A percentile compares a stretch with the other conserved stretches of the same genome.
Conservation (phyloP, 2,113 vertebrate species). For the Pterocles gutturalis region DNA sequence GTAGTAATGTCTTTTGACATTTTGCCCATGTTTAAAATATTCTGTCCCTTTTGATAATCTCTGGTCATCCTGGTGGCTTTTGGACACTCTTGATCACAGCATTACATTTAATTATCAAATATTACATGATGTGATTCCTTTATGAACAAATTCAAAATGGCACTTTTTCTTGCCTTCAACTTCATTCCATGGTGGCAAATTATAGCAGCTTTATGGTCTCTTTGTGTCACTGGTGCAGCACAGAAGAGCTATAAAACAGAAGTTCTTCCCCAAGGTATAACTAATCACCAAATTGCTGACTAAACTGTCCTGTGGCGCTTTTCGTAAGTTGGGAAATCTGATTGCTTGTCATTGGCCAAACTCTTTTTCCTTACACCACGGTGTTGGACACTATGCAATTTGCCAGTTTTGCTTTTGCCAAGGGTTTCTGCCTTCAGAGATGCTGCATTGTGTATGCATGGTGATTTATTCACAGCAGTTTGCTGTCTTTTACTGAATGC, state of each 20-base stretch:
- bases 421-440: background rate
- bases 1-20: background rate
- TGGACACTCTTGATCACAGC: background rate
- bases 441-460: fast-evolving
- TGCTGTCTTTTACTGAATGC: background rate
- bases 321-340: background rate
- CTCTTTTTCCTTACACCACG: background rate
- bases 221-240: background rate
- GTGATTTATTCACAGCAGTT: background rate
- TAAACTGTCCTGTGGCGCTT: background rate
- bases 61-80: background rate
- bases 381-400: background rate
- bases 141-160: background rate
- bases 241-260: background rate
- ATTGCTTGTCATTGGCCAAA: background rate
- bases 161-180: background rate
- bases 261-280: background rate
- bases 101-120: background rate
- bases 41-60: background rate
- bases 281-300: background rate
- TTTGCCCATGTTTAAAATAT: background rate
- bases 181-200: background rate
- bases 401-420: background rate
- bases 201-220: background rate
- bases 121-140: background rate